Conservation (phyloP, 2,113 vertebrate genomes). For the Tetrao urogallus region DNA sequence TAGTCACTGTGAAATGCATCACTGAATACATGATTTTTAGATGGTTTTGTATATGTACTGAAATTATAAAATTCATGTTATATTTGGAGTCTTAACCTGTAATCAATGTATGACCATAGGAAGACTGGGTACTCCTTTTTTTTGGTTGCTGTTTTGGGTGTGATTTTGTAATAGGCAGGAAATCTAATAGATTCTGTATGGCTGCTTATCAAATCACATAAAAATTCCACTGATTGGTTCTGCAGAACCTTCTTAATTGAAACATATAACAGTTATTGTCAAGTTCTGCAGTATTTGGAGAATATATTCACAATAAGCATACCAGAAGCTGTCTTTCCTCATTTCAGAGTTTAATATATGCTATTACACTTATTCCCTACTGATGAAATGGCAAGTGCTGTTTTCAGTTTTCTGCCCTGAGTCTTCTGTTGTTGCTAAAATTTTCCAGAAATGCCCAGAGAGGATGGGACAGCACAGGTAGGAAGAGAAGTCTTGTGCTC, state of each 20-base stretch:
- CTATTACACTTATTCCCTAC: background rate
- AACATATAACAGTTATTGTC: background rate
- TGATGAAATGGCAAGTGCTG: background rate
- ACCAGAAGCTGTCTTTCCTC: background rate
- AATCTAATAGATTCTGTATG: background rate
- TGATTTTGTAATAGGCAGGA: background rate
- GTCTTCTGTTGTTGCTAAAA: background rate
- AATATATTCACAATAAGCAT: background rate
- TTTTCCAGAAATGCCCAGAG: background rate
- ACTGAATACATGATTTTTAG: background rate
- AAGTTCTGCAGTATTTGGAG: background rate
- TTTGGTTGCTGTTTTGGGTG: background rate
- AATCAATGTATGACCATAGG: background rate
- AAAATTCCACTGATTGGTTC: background rate
- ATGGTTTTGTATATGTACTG: background rate
- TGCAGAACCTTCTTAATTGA: background rate
- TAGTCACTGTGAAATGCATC: background rate
- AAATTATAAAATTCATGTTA: rapidly evolving
- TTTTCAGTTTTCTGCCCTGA: background rate
- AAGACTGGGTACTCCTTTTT: background rate
- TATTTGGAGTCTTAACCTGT: background rate
- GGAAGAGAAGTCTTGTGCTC: background rate
- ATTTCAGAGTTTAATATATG: background rate
- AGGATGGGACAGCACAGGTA: background rate
- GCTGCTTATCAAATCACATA: background rate